phyloP scores from a whole-genome alignment of 2,888 invertebrate genomes.

The Lycia hirtaria region DNA sequence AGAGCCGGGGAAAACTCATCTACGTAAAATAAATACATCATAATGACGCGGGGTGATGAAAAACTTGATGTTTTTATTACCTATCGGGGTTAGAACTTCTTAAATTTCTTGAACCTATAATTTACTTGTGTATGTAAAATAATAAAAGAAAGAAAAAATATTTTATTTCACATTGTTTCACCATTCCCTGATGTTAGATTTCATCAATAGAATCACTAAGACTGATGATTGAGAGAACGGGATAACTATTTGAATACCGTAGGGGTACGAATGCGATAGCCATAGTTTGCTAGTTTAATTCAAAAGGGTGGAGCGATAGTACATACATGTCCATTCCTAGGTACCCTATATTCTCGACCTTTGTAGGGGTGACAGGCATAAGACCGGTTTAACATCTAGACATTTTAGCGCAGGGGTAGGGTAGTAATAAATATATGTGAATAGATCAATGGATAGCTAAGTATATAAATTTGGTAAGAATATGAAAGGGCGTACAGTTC shows the following conservation, averaged over 20 bases:
- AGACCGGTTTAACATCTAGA: too few relatives aligned
- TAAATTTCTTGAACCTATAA: too few relatives aligned
- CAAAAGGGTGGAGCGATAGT: background rate
- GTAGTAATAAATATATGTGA: background rate
- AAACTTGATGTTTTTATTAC: too few relatives aligned
- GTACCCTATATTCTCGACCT: conserved; percentile 1
- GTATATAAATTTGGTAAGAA: too few relatives aligned
- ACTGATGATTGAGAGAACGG: background rate
- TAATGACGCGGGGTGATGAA: too few relatives aligned
- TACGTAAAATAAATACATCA: too few relatives aligned
- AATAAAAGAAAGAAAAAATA: too few relatives aligned
- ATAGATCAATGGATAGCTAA: background rate
- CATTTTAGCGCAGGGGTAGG: background rate
- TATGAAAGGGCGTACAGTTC: too few relatives aligned
- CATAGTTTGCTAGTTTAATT: background rate
- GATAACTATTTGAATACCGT: background rate
- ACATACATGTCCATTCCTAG: background rate
- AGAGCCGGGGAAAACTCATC: too few relatives aligned
- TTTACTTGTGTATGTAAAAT: too few relatives aligned
- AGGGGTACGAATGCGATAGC: background rate
- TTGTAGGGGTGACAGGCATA: background rate
- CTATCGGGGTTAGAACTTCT: too few relatives aligned
- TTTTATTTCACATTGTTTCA: too few relatives aligned
- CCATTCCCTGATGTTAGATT: background rate
- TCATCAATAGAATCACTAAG: background rate